Base-by-base conservation (phyloP, 2,797 vertebrate genomes). In the Meda fulgida region DNA sequence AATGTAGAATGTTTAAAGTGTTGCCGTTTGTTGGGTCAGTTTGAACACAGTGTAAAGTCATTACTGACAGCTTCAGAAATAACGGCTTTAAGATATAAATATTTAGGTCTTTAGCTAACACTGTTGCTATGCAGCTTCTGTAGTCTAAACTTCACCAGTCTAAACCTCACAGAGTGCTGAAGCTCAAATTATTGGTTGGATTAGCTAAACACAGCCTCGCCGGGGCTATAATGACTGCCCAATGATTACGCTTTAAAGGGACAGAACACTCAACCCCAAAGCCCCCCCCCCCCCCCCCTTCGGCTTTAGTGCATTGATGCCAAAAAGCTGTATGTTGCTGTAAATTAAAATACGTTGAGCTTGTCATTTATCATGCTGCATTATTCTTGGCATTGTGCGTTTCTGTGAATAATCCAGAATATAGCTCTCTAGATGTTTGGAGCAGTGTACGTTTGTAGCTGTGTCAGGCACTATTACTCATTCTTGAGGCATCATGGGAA, bases 141-240 rank as follows among this genome's bases (percentile, higher is more conserved):
- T 87, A 85, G 84, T 84, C 85, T 88, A 88, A 88, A 87, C 84
- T 77, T 84, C 60, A 48, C 60, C 60, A 38, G 73, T 84, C 75
- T 86, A 77, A 88, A 88, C 71, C 87, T 87, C 69, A 81, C 83
- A 5, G 67, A 79, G 85, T 66, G 80, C 79, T 76, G 76, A 76
- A 85, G 46, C 85, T 73, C 75, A 88, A 85, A 89, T 86, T 87
- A 89, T 86, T 87, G 87, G 87, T 87, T 88, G 73, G 81, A 83
- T 87, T 88, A 78, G 83, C 77, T 85, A 86, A 89, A 88, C 85
- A 84, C 63, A 75, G 80, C 70, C 85, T 86, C 83, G 75, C 66
- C 29, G 78, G 38, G 75, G 29, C 63, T 38, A 40, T 69, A 73
- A 84, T 82, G 85, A 75, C 84, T 67, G 14, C 58, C 87, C 84